phyloP scores from a whole-genome alignment of 2,888 invertebrate species.

The Eilema griseolum region DNA sequence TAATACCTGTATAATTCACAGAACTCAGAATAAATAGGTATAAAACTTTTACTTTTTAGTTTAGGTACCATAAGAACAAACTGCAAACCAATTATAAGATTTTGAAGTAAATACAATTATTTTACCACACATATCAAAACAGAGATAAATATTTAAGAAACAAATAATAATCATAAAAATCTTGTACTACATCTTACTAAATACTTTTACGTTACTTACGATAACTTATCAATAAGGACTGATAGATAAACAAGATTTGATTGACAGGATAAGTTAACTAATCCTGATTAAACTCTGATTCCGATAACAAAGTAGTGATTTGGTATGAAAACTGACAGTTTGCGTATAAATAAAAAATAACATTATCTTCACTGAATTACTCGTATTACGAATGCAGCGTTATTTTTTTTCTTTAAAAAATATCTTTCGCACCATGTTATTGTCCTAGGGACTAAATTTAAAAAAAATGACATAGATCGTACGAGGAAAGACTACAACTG shows the following conservation, averaged over 20 bases:
- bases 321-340: conserved; percentile 12
- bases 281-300: conserved; percentile 31
- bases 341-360: conserved; percentile 7
- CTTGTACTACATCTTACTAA: conserved; percentile 3
- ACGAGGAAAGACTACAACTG: too few relatives aligned
- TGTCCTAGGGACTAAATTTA: background rate
- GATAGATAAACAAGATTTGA: conserved; percentile 18
- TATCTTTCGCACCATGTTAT: background rate
- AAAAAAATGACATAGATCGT: too few relatives aligned
- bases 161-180: background rate
- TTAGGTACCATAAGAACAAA: too few relatives aligned
- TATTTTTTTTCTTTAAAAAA: background rate
- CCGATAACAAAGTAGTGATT: conserved; percentile 35
- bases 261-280: conserved; percentile 35
- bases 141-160: conserved; percentile 1
- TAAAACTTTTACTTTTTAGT: too few relatives aligned
- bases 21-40: too few relatives aligned
- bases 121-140: conserved; percentile 5
- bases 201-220: conserved; percentile 11
- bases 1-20: too few relatives aligned
- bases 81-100: too few relatives aligned
- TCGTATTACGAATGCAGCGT: background rate
- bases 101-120: background rate
- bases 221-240: conserved; percentile 24
- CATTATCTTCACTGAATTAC: background rate